These are phyloP conservation scores for Anneissia japonica DNA, from an alignment of 35 echinoderm and acorn worm species.

Conservation along the genomic window DNA sequence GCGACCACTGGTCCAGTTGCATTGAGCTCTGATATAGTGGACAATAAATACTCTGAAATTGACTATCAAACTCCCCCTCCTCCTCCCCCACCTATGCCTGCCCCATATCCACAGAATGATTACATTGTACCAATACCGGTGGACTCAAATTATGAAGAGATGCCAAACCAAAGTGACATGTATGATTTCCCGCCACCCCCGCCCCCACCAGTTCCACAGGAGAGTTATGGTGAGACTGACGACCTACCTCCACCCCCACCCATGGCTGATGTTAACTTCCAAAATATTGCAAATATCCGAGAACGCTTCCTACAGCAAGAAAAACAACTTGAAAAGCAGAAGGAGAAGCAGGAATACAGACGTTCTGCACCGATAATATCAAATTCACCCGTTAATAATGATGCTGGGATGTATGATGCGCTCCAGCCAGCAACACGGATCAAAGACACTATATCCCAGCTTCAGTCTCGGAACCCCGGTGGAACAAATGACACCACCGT, in stretches of 20 bases:
- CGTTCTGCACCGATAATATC: background rate
- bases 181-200: constrained; percentile 6
- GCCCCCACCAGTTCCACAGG: background rate
- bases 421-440: background rate
- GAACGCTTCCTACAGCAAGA: background rate
- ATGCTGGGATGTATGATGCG: background rate
- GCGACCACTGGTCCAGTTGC: background rate
- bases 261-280: background rate
- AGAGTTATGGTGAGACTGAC: too few species aligned
- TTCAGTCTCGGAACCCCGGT: background rate
- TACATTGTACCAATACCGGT: background rate
- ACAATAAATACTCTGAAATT: background rate
- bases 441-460: background rate
- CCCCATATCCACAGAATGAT: background rate
- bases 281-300: background rate
- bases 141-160: background rate
- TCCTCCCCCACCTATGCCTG: background rate
- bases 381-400: background rate
- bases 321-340: background rate
- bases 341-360: background rate
- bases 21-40: background rate
- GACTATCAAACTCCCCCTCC: background rate
- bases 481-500: background rate
- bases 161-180: background rate
- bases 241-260: constrained; percentile 8